These are phyloP conservation scores for Sylvilagus floridanus DNA, from an alignment of 2,797 vertebrate genomes.

Conservation along the genomic window DNA sequence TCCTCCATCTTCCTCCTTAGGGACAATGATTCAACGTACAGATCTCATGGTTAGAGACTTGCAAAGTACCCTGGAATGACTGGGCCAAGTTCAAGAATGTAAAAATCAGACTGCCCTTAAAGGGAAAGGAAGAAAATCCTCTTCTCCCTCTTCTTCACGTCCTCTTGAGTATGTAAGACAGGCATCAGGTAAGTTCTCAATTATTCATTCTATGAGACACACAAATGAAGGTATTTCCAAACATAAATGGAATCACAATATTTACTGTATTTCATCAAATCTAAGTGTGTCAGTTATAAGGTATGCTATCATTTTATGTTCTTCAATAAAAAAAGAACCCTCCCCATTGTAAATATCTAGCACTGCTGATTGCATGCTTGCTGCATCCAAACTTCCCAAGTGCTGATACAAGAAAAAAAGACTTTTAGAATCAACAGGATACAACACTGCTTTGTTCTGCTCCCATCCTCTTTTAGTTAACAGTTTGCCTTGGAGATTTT, in stretches of 20 bases:
- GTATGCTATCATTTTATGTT: background rate
- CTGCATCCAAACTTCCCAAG: background rate
- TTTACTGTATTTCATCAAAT: background rate
- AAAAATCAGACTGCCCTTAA: background rate
- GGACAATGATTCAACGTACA: background rate
- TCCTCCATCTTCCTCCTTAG: background rate
- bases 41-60: background rate
- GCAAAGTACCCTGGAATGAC: background rate
- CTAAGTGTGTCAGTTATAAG: background rate
- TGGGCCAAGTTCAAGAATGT: background rate
- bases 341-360: background rate
- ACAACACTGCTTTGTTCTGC: background rate
- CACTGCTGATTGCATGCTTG: background rate
- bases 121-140: background rate
- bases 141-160: background rate
- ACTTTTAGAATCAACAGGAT: conserved; percentile 27
- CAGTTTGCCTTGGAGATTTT: conserved; percentile 19
- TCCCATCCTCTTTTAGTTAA: background rate
- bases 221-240: background rate
- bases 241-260: background rate
- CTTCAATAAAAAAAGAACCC: conserved; percentile 21
- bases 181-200: background rate
- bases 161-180: background rate
- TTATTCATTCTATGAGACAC: background rate
- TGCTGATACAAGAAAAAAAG: background rate